Evolutionary conservation across 2,113 vertebrate species (phyloP), one percentile per base, ranked within the genome.

Genomic region (Brachyhypopomus occidentalis): DNA sequence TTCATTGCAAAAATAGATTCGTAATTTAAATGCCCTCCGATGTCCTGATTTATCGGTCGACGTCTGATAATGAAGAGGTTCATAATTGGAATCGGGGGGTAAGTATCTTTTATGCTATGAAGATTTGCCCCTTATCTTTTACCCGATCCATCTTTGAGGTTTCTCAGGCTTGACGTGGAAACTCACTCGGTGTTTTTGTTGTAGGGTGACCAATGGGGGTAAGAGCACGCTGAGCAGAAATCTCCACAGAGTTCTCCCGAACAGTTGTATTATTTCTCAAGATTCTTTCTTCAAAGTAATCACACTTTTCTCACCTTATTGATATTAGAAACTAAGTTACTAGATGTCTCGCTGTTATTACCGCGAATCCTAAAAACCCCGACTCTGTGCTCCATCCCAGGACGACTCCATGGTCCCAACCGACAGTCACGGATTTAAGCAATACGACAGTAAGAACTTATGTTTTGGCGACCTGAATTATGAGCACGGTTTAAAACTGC

Each of bases 221-320:
- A 99, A 99, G 89, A 94, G 95, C 25, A 98, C 97, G 0, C 88
- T 99, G 75, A 92, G 97, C 71, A 88, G 80, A 83, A 93, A 90
- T 75, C 92, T 98, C 69, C 93, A 94, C 80, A 87, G 94, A 86
- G 84, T 84, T 74, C 90, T 98, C 80, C 93, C 93, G 60, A 95
- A 95, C 85, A 97, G 96, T 88, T 93, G 90, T 83, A 63, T 95
- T 71, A 94, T 98, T 75, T 94, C 91, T 84, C 97, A 99, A 86
- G 97, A 99, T 86, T 88, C 92, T 38, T 98, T 95, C 89, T 99
- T 98, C 90, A 99, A 99, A 95, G 97, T 98, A 93, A 82, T 11
- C 45, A 12, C 45, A 9, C 45, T 52, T 52, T 52, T 52, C 7
- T 14, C 8, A 52, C 12, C 45, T 6, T 41, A 52, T 2, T 11